Percentiles rank a stretch among this genome's conserved stretches.
phyloP scores from a whole-genome alignment of 2,888 invertebrate species.

The Pycnomerus fuliginosus region DNA sequence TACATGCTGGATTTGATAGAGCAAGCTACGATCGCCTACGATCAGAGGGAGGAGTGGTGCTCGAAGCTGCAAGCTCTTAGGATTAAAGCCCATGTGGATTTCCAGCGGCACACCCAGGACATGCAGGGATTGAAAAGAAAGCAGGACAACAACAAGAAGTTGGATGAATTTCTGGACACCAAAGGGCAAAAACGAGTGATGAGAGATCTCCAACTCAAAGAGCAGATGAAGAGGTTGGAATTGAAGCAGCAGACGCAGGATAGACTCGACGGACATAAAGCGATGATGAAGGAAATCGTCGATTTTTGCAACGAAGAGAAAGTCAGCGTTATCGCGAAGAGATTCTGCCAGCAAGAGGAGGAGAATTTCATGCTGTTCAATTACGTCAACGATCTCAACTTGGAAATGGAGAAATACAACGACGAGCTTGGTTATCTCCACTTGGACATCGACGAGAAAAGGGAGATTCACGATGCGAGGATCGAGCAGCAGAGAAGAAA shows the following conservation, averaged over 20 bases:
- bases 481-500: slow-evolving; percentile 62
- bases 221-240: slow-evolving; percentile 66
- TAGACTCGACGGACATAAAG: slow-evolving; percentile 39
- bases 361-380: slow-evolving; percentile 91
- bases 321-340: slow-evolving; percentile 65
- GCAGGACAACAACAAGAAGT: slow-evolving; percentile 2
- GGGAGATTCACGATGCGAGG: slow-evolving; percentile 59
- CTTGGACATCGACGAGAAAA: slow-evolving; percentile 65
- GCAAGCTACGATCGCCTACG: slow-evolving; percentile 86
- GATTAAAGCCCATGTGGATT: slow-evolving; percentile 73
- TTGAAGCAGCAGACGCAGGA: slow-evolving; percentile 69
- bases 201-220: slow-evolving; percentile 71
- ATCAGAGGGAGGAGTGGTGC: slow-evolving; percentile 81
- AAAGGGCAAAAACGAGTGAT: slow-evolving; percentile 68
- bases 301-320: slow-evolving; percentile 55
- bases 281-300: slow-evolving; percentile 33
- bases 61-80: slow-evolving; percentile 77
- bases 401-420: slow-evolving; percentile 73
- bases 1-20: slow-evolving; percentile 85
- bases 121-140: slow-evolving; percentile 1
- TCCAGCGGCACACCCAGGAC: slow-evolving; percentile 58
- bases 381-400: slow-evolving; percentile 87
- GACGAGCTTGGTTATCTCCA: slow-evolving; percentile 66
- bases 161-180: slow-evolving; percentile 2
- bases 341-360: slow-evolving; percentile 81